Conservation (phyloP, 1,140 invertebrate species). For the Sitobion miscanthi region DNA sequence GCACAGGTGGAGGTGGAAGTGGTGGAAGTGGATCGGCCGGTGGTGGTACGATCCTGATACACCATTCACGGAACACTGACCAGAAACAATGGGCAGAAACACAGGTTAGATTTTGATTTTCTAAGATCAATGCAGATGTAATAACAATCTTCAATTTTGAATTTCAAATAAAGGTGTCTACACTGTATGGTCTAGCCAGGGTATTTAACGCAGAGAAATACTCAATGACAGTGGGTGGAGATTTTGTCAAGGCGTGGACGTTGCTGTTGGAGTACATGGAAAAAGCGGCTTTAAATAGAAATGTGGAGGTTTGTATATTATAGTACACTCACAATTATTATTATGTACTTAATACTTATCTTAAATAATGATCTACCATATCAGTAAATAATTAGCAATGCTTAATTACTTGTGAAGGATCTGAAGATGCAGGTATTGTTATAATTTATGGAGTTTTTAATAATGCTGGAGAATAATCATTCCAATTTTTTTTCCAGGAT, state of each 20-base stretch:
- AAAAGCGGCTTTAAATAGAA: slow-evolving; percentile 86
- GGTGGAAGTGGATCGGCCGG: slow-evolving; percentile 81
- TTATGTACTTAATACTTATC: neutral
- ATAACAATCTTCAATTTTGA: neutral
- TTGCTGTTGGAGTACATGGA: slow-evolving; percentile 92
- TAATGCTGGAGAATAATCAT: no score
- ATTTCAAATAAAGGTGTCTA: slow-evolving; percentile 69
- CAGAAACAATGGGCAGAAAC: slow-evolving; percentile 99
- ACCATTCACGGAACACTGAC: slow-evolving; percentile 97
- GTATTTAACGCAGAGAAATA: slow-evolving; percentile 91
- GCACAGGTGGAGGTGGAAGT: neutral
- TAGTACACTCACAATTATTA: neutral
- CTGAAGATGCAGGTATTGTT: neutral
- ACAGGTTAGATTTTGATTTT: slow-evolving; percentile 67
- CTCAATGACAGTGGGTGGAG: slow-evolving; percentile 81
- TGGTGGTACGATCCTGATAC: slow-evolving; percentile 90
- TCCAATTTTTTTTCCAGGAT: no score
- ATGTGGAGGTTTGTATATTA: slow-evolving; percentile 77
- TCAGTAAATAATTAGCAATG: no score
- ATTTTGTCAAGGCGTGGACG: slow-evolving; percentile 92
- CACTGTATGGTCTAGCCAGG: slow-evolving; percentile 75
- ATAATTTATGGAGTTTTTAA: neutral
- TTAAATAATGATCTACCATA: neutral
- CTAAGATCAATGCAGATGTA: neutral
- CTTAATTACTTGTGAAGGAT: neutral